These are phyloP conservation scores for Megaceryle maxima DNA, from an alignment of 2,113 vertebrate genomes.

Conservation along the genomic window DNA sequence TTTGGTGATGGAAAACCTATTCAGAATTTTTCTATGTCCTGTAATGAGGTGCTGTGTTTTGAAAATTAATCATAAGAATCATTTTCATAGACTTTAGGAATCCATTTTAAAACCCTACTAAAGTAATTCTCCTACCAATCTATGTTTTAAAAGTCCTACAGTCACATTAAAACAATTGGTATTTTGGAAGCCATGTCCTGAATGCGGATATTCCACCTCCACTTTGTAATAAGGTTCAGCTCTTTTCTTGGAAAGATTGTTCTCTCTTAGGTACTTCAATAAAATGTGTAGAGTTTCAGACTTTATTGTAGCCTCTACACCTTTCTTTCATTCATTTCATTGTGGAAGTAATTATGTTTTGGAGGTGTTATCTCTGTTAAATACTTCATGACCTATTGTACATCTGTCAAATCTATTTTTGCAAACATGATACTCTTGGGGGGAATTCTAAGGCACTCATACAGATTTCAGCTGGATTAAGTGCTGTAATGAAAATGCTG, in stretches of 20 bases:
- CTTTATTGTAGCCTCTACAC: background rate
- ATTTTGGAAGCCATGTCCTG: background rate
- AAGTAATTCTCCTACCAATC: background rate
- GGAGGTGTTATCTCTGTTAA: slow-evolving; percentile 25
- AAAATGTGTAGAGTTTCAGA: background rate
- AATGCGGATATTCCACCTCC: background rate
- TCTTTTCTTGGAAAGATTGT: background rate
- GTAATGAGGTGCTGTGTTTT: background rate
- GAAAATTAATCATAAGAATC: background rate
- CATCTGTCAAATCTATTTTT: slow-evolving; percentile 36
- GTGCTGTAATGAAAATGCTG: slow-evolving; percentile 35
- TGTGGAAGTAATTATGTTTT: slow-evolving; percentile 15
- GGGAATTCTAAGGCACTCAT: slow-evolving; percentile 13
- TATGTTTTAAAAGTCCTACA: background rate
- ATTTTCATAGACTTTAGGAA: background rate
- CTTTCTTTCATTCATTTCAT: background rate
- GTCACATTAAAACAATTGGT: background rate
- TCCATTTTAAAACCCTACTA: background rate
- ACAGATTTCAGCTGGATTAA: slow-evolving; percentile 40
- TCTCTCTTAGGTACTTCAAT: background rate
- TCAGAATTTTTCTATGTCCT: background rate
- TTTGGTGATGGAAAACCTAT: background rate
- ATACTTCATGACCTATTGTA: slow-evolving; percentile 1
- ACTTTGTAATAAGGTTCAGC: background rate
- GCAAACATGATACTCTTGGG: background rate